Base-by-base conservation (phyloP, 64 coral and sea anemone species). In the Trachythela sp. region DNA sequence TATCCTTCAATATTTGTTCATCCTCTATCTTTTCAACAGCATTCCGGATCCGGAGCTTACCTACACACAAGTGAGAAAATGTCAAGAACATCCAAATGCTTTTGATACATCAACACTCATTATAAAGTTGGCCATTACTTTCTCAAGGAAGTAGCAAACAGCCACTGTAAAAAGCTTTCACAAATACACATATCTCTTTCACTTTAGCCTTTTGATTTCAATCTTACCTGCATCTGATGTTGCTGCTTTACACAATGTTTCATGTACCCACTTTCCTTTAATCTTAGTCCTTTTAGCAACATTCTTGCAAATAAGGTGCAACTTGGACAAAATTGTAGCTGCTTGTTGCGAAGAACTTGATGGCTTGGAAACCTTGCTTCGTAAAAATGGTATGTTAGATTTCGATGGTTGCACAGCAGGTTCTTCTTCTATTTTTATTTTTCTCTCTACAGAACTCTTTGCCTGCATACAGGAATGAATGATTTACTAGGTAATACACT, bases 201-300 rank as follows among this genome's bases (percentile, higher is more conserved):
- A 52, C 1, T 52, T 52, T 20, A 52, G 49, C 49, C 0, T 64
- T 64, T 64, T 17, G 13, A 26, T 64, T 1, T 64, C 56, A n/a
- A 9, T 64, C 20, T 64, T 26, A 64, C 56, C 56, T 64, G 56
- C 56, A 64, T 64, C 56, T n/a, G 56, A 64, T 22, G 56, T 64
- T 64, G 13, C 56, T 64, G 56, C 56, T 64, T 64, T 64, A 64
- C 56, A 64, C 56, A 64, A 64, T 64, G 56, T 18, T 64, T 64
- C 56, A 64, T 64, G 56, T n/a, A 3, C 24, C 56, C 56, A 64
- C 13, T 64, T 64, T 26, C 56, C 56, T 26, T 64, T 64, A 64
- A 64, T 26, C 56, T 64, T 64, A 64, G 56, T 64, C 56, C 56
- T 64, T 64, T 64, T 64, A 64, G 56, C 24, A 24, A 64, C 0